A percentile compares a stretch with the other conserved stretches of the same genome.
phyloP scores from a whole-genome alignment of 1,140 invertebrate genomes.

The Euschistus heros region DNA sequence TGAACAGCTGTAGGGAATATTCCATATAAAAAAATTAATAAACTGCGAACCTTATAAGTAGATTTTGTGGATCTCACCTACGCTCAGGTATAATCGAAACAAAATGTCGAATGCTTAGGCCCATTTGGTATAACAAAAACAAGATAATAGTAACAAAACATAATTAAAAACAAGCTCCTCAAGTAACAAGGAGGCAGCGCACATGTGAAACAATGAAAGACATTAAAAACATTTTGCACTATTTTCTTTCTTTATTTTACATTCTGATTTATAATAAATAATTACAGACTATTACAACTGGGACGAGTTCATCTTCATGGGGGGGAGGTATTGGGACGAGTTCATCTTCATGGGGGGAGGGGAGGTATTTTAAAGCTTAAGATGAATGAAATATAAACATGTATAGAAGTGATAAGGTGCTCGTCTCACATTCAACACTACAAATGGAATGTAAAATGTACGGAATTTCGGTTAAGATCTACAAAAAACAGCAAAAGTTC shows the following conservation, averaged over 20 bases:
- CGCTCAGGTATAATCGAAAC: too few species aligned
- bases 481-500: too few species aligned
- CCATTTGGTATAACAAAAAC: constrained; percentile 12
- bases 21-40: background rate
- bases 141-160: constrained; percentile 20
- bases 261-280: background rate
- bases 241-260: constrained; percentile 2
- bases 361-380: too few species aligned
- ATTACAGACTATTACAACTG: background rate
- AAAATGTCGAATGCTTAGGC: background rate
- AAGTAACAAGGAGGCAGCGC: background rate
- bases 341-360: too few species aligned
- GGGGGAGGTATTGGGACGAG: too few species aligned
- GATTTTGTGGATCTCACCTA: too few species aligned
- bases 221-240: constrained; percentile 11
- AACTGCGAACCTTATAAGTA: background rate
- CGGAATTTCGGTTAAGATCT: background rate
- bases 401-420: background rate
- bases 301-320: too few species aligned
- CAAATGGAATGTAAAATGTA: constrained; percentile 4
- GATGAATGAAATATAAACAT: too few species aligned
- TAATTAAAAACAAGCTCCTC: constrained; percentile 8
- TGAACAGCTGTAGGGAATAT: constrained; percentile 12
- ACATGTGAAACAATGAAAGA: constrained; percentile 18
- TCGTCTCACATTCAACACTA: background rate